Conservation (phyloP, 2,113 vertebrate genomes). For the Oryzias melastigma region DNA sequence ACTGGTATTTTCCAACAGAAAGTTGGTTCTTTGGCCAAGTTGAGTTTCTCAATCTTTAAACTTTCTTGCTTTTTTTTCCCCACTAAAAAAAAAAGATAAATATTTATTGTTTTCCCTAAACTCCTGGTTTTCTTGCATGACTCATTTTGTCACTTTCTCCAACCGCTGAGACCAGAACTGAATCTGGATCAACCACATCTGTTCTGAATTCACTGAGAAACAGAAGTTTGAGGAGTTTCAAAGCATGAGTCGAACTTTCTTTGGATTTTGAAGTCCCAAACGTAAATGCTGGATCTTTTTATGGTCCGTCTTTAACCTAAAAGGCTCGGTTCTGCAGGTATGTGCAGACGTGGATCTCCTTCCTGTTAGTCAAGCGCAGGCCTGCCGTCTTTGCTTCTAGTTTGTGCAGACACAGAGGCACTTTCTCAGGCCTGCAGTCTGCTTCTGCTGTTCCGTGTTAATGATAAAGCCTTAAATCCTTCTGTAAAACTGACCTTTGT, state of each 20-base stretch:
- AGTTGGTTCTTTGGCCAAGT: no score
- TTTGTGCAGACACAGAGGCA: slow-evolving; percentile 39
- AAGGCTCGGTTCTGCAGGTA: background rate
- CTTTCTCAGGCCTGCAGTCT: slow-evolving; percentile 57
- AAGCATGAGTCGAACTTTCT: no score
- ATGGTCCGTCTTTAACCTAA: background rate
- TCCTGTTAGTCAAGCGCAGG: slow-evolving; percentile 35
- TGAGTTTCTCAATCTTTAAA: no score
- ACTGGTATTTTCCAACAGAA: no score
- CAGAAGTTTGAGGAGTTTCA: no score
- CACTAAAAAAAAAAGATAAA: no score
- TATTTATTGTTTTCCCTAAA: no score
- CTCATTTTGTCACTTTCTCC: no score
- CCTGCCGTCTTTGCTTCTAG: slow-evolving; percentile 33
- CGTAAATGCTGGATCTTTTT: background rate
- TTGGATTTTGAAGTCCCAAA: background rate
- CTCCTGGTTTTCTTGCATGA: no score
- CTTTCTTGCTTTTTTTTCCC: no score
- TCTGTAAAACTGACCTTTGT: slow-evolving; percentile 76
- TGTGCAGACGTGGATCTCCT: background rate
- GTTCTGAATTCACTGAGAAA: background rate
- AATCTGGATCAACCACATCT: no score
- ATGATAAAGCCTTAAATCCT: slow-evolving; percentile 77
- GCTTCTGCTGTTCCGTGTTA: slow-evolving; percentile 69
- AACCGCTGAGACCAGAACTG: no score